These are phyloP conservation scores for Dendropsophus ebraccatus DNA, from an alignment of 2,113 vertebrate genomes.

Conservation along the genomic window DNA sequence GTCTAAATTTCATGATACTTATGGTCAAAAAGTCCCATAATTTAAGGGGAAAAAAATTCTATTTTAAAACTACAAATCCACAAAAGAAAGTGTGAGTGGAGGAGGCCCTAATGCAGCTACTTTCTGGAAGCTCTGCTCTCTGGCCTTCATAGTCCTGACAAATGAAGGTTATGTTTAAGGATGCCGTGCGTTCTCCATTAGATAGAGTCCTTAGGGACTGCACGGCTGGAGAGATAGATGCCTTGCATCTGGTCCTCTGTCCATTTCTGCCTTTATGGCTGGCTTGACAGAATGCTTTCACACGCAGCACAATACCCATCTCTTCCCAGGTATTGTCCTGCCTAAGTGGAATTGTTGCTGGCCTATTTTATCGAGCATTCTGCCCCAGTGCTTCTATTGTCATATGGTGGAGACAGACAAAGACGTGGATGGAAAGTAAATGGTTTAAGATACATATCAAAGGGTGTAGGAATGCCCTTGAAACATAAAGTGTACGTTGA, in stretches of 20 bases:
- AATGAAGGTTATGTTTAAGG: constrained; percentile 37
- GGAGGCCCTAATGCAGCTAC: background rate
- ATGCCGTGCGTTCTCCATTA: constrained; percentile 22
- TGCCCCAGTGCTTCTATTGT: constrained; percentile 15
- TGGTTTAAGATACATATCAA: constrained; percentile 1
- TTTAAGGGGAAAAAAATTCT: too few relatives aligned
- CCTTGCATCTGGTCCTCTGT: background rate
- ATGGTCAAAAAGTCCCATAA: too few relatives aligned
- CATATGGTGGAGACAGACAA: constrained; percentile 20
- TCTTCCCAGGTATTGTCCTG: constrained; percentile 16
- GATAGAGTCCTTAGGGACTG: constrained; percentile 32
- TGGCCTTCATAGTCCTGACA: background rate
- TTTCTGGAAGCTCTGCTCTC: background rate
- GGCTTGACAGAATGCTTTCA: background rate
- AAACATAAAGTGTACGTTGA: background rate
- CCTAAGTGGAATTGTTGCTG: constrained; percentile 10
- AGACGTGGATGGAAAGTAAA: constrained; percentile 32
- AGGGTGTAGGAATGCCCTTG: constrained; percentile 23
- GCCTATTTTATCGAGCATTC: constrained; percentile 10
- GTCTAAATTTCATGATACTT: too few relatives aligned
- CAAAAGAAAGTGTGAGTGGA: background rate
- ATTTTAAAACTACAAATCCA: too few relatives aligned
- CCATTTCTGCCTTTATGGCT: background rate
- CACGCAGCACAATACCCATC: constrained; percentile 14
- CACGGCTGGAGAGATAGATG: constrained; percentile 10